A percentile compares a stretch with the other conserved stretches of the same genome.
Evolutionary conservation across 2,113 vertebrate species (phyloP).

Genomic region (Osmerus eperlanus): DNA sequence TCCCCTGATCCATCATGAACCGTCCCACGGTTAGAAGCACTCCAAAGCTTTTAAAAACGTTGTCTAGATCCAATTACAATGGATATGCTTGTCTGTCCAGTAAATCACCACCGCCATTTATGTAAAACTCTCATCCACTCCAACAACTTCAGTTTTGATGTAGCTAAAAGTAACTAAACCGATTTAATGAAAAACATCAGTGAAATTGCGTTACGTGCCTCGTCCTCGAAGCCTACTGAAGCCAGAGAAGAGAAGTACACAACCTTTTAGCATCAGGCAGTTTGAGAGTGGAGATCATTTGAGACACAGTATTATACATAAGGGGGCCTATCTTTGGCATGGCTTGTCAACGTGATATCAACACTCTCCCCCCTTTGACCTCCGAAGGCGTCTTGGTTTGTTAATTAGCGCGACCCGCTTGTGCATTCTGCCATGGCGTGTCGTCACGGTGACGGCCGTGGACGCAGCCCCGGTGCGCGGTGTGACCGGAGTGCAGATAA

Average conservation of each 20-base stretch:
- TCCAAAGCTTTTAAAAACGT: constrained; percentile 7
- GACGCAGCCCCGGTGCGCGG: constrained; percentile 11
- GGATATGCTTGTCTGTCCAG: constrained; percentile 5
- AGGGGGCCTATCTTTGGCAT: constrained; percentile 34
- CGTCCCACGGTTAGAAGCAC: constrained; percentile 27
- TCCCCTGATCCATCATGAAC: constrained; percentile 11
- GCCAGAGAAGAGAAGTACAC: constrained; percentile 13
- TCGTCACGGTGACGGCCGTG: constrained; percentile 46
- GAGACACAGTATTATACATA: constrained; percentile 10
- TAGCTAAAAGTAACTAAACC: constrained; percentile 20
- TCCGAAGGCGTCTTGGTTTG: constrained; percentile 41
- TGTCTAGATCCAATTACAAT: no score
- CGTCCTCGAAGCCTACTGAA: neutral
- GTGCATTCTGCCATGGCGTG: constrained; percentile 34
- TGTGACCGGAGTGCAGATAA: constrained; percentile 52
- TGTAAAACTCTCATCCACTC: neutral
- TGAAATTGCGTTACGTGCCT: neutral
- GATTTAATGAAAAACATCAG: neutral
- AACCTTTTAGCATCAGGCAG: neutral
- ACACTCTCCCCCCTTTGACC: constrained; percentile 47
- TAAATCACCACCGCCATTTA: constrained; percentile 7
- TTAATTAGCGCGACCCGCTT: constrained; percentile 60
- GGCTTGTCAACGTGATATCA: constrained; percentile 21
- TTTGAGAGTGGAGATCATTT: neutral
- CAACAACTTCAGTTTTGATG: constrained; percentile 5